Base-by-base conservation (phyloP, 2,113 vertebrate species). In the Pteropus alecto region DNA sequence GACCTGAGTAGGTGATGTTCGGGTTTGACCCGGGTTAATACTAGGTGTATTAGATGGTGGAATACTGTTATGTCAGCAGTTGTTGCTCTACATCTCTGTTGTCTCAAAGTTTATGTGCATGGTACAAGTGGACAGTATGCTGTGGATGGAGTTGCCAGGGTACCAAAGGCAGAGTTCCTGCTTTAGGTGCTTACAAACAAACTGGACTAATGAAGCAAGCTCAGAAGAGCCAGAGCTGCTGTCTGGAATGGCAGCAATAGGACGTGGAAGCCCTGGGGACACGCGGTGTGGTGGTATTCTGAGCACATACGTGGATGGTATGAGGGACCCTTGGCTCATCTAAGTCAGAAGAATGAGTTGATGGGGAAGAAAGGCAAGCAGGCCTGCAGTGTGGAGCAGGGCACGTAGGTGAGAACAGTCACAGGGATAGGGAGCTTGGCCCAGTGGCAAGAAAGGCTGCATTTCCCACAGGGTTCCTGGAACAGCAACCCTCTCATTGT, bases 261-360 rank as follows among this genome's bases (percentile, higher is more conserved):
- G 63, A 15, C 0, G 24, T 10, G 13, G 9, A 22, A 28, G 43
- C 51, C 58, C 33, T 0, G 2, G 26, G 65, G 78, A 26, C 1
- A 15, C 0, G 3, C 14, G 24, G 33, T 48, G 56, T 58, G 56
- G 30, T 16, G 19, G n/a, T 67, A 18, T 38, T 43, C 79, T 19
- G 35, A 61, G 51, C 43, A 12, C 28, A 30, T 3, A 4, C 15
- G 18, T 46, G 33, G 54, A 46, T 54, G 43, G 58, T 7, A 3
- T 38, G 61, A 76, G 68, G 22, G 26, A 30, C 19, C 30, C 85
- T 81, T 22, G 65, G 54, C 22, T 26, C 6, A 1, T 35, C 28
- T 16, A 28, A 14, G 15, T 46, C 65, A 61, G 60, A 61, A 65
- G 83, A 79, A 16, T 7, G 73, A 61, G 51, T 56, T 46, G 43